Conservation (phyloP, 2,797 vertebrate species). For the Platyrinchus mystaceus region DNA sequence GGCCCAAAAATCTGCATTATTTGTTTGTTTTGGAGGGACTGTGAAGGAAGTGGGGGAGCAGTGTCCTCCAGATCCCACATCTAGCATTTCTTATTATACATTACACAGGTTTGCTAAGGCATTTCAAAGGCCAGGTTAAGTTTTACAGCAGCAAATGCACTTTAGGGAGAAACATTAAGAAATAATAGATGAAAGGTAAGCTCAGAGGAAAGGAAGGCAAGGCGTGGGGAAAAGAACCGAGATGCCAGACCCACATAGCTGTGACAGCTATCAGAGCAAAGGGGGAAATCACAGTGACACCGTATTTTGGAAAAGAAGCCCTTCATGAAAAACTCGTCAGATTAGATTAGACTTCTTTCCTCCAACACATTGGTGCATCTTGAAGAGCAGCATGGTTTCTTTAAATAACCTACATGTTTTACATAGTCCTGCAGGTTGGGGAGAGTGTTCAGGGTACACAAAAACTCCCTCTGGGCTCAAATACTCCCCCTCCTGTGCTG, state of each 20-base stretch:
- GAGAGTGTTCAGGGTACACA: not conserved
- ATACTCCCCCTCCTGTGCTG: fast-evolving
- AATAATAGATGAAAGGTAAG: not conserved
- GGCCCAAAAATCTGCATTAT: not conserved
- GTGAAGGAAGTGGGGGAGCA: not conserved
- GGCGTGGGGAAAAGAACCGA: not conserved
- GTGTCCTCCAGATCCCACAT: not conserved
- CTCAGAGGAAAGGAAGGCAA: not conserved
- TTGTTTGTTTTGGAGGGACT: not conserved
- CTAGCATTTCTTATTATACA: not conserved
- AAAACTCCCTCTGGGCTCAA: not conserved
- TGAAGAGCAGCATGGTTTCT: not conserved
- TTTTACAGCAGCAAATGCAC: not conserved
- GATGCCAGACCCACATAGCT: not conserved
- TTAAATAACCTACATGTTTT: not conserved
- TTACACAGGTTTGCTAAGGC: not conserved
- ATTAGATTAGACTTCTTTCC: not conserved
- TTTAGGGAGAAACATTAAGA: not conserved
- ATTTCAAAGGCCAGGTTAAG: not conserved
- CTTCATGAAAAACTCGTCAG: not conserved
- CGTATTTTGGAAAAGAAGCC: not conserved
- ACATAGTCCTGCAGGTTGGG: not conserved
- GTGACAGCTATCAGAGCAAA: not conserved
- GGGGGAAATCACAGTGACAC: not conserved
- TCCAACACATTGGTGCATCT: not conserved